Base-by-base conservation (phyloP, 1,140 invertebrate species). In the Wiebesia pumilae region DNA sequence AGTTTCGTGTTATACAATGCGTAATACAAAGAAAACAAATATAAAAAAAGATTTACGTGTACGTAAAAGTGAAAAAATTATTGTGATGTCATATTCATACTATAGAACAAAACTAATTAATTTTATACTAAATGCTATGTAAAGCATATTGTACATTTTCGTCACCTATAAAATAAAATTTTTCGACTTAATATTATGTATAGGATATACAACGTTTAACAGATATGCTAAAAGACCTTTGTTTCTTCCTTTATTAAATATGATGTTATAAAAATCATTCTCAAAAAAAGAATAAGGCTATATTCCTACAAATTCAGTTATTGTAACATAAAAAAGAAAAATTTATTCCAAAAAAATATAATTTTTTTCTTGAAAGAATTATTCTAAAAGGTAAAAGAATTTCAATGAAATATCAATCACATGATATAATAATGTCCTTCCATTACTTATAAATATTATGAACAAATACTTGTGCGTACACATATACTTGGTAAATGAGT, bases 81-180 rank as follows among this genome's bases (percentile, higher is more conserved):
- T 47, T 81, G 65, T 14, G 3, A 58, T 85, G n/a, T 85, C 79
- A 81, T 80, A 71, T 69, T 35, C n/a, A n/a, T n/a, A n/a, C n/a
- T n/a, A n/a, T n/a, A n/a, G n/a, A n/a, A n/a, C n/a, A n/a, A n/a
- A n/a, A n/a, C n/a, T n/a, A n/a, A n/a, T n/a, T n/a, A n/a, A 47
- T 47, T 85, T 85, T 81, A 58, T 85, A 81, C 47, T 85, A 73
- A 67, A 58, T 24, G 79, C 65, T 81, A 38, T 43, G 3, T 47
- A 30, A 73, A 65, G 77, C 21, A 85, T 83, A 73, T 75, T 83
- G 82, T 67, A 79, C 67, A 79, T 85, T 78, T 84, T 47, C 58
- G n/a, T 85, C 33, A 65, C 51, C 24, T 47, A 79, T 40, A 40
- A 69, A 35, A 12, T 12, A 69, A 35, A 7, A 73, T 6, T 73